Evolutionary conservation across 2,113 vertebrate genomes (phyloP), one percentile per base, ranked within the genome.

Genomic region (Dascyllus trimaculatus): DNA sequence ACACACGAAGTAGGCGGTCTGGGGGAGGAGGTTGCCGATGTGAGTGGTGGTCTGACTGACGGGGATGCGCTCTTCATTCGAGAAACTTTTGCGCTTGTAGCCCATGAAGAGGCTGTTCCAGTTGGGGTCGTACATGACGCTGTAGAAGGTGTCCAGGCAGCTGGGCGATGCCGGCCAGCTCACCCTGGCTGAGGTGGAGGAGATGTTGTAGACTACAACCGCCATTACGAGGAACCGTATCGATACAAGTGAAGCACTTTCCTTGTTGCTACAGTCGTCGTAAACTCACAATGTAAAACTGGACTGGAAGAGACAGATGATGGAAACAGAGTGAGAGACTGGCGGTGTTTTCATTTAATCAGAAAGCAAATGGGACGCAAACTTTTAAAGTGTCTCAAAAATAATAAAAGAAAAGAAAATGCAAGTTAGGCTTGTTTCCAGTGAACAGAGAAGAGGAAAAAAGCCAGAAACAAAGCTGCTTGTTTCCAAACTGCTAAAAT

Each of bases 111-210:
- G 86, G 75, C 91, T 96, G 90, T 96, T 96, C 96, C 96, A 96
- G 94, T 96, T 96, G 11, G 96, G 95, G 79, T 96, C 95, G 85
- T 97, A 97, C 95, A 97, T 96, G 83, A 97, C 87, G 24, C 96
- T 97, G 92, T 97, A 97, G 88, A 97, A 97, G 69, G 95, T 96
- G 91, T 96, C 96, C 0, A 84, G 78, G 60, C 96, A 97, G 62
- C 86, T 35, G 13, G 94, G 94, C 49, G 92, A 89, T 19, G 93
- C 70, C 0, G 93, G 95, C 96, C 96, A 97, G 63, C 90, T 95
- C 46, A 97, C 94, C 45, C 86, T 80, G 19, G 96, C 96, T 0
- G 96, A 95, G 66, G 90, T 95, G 58, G 95, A 83, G 0, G 96
- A 96, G 83, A 97, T 85, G 89, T 97, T 96, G 84, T 96, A 95